phyloP scores from a whole-genome alignment of 2,797 vertebrate species.

The Manis javanica region DNA sequence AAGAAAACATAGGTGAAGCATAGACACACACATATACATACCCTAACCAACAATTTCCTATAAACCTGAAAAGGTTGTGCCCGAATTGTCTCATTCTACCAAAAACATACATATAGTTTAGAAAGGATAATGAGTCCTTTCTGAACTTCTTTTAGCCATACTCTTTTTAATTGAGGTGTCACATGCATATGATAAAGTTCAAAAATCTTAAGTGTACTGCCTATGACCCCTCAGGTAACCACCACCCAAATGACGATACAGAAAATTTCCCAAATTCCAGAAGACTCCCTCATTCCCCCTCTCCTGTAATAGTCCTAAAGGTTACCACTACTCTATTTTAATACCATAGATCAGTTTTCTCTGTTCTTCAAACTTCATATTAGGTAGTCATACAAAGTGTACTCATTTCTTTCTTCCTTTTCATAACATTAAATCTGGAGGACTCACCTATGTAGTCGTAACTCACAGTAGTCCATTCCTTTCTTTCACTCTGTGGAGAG shows the following conservation, averaged over 20 bases:
- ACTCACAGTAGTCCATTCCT: background rate
- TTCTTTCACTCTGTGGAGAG: background rate
- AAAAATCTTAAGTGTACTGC: background rate
- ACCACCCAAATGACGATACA: background rate
- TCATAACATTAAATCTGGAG: background rate
- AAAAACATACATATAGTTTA: background rate
- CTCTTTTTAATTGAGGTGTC: background rate
- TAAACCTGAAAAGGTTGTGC: background rate
- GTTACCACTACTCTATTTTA: background rate
- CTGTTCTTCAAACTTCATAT: background rate
- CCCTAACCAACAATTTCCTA: background rate
- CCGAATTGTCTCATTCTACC: background rate
- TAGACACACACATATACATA: background rate
- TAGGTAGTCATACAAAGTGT: background rate
- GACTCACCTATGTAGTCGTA: background rate
- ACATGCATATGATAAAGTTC: background rate
- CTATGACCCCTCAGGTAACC: background rate
- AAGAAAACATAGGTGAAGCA: background rate
- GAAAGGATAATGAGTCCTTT: background rate
- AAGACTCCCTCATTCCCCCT: no score
- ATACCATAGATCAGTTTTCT: background rate
- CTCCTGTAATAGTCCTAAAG: background rate
- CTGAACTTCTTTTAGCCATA: background rate
- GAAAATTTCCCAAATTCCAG: background rate
- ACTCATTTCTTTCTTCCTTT: background rate